Base-by-base conservation (phyloP, 2,113 vertebrate species). In the Trachemys scripta region DNA sequence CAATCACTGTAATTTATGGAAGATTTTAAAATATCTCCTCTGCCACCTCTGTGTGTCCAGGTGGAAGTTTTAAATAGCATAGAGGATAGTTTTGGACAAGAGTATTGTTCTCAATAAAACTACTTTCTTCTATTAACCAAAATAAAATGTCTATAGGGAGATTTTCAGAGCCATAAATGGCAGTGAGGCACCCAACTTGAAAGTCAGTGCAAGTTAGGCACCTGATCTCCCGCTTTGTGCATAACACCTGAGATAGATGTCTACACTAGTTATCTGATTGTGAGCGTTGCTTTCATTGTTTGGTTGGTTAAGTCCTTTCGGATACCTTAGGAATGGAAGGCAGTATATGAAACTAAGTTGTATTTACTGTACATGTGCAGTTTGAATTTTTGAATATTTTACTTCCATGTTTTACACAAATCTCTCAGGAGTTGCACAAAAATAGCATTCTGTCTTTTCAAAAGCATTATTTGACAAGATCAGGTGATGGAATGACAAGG, bases 391-490 rank as follows among this genome's bases (percentile, higher is more conserved):
- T 76, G 72, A 69, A 42, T 78, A 1, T 87, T 92, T 82, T 87
- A 75, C 25, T 93, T 93, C 38, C 76, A 0, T 57, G 24, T 45
- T 76, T 35, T 62, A 80, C 65, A 2, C 1, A 0, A 83, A 27
- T 92, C 83, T 93, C 10, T 81, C 86, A 1, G 65, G 87, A 91
- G n/a, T 69, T 92, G 17, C 9, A 91, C 42, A 93, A 54, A 19
- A 56, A 78, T 27, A 90, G n/a, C 5, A 42, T 76, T 42, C 59
- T 82, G 38, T 47, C 22, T 45, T 95, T 93, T 75, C 59, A 69
- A 90, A 94, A 85, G 12, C 90, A 84, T 42, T 54, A 1, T 69
- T 95, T 95, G 89, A 24, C 59, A 90, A 59, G 24, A 31, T 94
- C 59, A 94, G 50, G 50, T 85, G 72, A 90, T 59, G 90, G 87